Conservation (phyloP, 2,797 vertebrate species). For the Eulemur rubriventer region DNA sequence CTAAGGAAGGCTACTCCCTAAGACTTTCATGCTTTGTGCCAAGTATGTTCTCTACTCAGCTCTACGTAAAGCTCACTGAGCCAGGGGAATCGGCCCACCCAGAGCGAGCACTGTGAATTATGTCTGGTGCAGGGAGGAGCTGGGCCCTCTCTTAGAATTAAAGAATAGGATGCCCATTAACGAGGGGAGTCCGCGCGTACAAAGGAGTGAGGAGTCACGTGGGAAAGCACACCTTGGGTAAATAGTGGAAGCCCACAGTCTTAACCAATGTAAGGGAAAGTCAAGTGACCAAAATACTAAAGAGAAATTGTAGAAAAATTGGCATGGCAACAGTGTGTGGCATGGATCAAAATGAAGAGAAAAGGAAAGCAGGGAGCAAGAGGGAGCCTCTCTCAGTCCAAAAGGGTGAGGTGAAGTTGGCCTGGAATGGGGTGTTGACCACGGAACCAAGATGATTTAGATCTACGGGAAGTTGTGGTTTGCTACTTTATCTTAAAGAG, state of each 20-base stretch:
- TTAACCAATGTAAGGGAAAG: background rate
- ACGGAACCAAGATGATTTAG: background rate
- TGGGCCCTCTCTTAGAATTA: background rate
- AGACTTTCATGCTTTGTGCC: background rate
- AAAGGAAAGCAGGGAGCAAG: background rate
- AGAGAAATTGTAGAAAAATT: background rate
- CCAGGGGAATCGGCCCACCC: background rate
- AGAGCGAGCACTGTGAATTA: background rate
- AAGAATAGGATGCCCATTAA: background rate
- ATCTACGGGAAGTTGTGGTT: background rate
- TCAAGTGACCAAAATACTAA: background rate
- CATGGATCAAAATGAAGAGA: background rate
- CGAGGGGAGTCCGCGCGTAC: background rate
- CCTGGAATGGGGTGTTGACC: background rate
- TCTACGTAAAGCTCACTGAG: background rate
- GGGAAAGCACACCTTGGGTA: background rate
- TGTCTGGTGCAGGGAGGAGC: background rate
- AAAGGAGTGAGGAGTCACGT: background rate
- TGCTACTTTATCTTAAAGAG: background rate
- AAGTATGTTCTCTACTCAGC: background rate
- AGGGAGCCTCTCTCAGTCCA: background rate
- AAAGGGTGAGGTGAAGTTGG: background rate
- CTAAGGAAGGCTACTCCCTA: background rate
- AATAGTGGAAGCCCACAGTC: background rate
- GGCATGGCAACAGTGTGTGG: background rate